These are phyloP conservation scores for Bombus waltoni DNA, from an alignment of 1,140 invertebrate species.

Conservation along the genomic window DNA sequence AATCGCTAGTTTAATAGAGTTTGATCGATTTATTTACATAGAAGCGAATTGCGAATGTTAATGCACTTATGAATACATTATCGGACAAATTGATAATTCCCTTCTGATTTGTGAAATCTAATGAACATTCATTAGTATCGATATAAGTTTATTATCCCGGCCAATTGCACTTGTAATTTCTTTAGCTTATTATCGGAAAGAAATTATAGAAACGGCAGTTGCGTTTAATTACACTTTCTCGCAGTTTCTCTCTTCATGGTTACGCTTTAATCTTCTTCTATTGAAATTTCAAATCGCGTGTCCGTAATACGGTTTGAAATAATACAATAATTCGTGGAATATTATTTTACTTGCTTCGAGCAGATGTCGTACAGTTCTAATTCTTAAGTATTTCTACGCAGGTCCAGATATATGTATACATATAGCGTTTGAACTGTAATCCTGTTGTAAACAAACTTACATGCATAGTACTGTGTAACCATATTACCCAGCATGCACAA, in stretches of 20 bases:
- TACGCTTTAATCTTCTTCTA: neutral
- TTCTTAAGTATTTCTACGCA: neutral
- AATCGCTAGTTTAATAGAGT: constrained; percentile 19
- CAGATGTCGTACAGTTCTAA: neutral
- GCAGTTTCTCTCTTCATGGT: too few species aligned
- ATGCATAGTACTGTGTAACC: too few species aligned
- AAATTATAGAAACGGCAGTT: neutral
- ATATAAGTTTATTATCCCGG: constrained; percentile 5
- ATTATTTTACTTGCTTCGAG: neutral
- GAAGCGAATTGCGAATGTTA: constrained; percentile 7
- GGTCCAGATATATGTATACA: neutral
- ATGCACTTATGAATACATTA: constrained; percentile 38
- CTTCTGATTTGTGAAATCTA: neutral
- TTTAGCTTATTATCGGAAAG: neutral
- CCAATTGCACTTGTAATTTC: neutral
- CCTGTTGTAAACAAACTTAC: neutral
- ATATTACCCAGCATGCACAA: neutral
- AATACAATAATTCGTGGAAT: neutral
- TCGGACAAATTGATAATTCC: constrained; percentile 10
- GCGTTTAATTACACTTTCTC: too few species aligned
- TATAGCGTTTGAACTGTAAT: neutral
- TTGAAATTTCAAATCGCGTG: neutral
- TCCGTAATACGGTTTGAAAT: too few species aligned
- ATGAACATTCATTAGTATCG: neutral
- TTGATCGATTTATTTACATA: constrained; percentile 23